Percentiles rank a stretch among this genome's conserved stretches.
Conservation (phyloP, 2,888 invertebrate species). For the Psylliodes chrysocephalus region DNA sequence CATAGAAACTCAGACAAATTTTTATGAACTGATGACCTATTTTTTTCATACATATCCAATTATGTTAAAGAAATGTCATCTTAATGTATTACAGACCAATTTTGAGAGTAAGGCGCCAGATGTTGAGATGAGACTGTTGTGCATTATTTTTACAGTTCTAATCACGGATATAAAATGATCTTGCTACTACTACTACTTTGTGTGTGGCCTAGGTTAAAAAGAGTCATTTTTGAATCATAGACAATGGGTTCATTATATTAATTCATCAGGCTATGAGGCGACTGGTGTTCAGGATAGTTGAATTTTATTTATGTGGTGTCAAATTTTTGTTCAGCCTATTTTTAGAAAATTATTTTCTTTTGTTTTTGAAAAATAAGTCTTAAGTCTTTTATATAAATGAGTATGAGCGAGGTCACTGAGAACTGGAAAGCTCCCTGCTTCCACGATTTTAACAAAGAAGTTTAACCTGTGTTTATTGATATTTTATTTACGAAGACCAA, state of each 20-base stretch:
- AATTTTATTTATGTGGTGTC: background rate
- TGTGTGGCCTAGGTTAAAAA: slow-evolving; percentile 20
- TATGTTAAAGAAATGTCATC: too few species aligned
- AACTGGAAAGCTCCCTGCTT: too few species aligned
- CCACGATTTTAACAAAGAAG: too few species aligned
- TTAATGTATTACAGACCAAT: slow-evolving; percentile 11
- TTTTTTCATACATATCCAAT: too few species aligned
- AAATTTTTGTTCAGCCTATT: background rate
- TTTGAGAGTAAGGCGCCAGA: slow-evolving; percentile 17
- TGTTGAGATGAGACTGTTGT: slow-evolving; percentile 4
- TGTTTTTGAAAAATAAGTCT: background rate
- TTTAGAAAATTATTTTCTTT: background rate
- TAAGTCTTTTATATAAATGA: too few species aligned
- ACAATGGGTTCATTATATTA: slow-evolving; percentile 16
- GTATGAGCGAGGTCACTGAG: too few species aligned
- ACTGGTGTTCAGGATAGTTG: background rate
- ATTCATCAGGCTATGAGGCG: background rate
- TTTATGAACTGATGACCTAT: too few species aligned
- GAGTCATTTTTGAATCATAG: slow-evolving; percentile 1
- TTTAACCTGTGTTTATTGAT: too few species aligned
- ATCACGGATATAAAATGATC: slow-evolving; percentile 15
- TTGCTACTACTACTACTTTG: slow-evolving; percentile 1
- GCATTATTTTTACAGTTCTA: slow-evolving; percentile 11
- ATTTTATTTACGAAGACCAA: too few species aligned
- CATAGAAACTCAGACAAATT: too few species aligned